Base-by-base conservation (phyloP, 2,113 vertebrate genomes). In the Dasyurus viverrinus region DNA sequence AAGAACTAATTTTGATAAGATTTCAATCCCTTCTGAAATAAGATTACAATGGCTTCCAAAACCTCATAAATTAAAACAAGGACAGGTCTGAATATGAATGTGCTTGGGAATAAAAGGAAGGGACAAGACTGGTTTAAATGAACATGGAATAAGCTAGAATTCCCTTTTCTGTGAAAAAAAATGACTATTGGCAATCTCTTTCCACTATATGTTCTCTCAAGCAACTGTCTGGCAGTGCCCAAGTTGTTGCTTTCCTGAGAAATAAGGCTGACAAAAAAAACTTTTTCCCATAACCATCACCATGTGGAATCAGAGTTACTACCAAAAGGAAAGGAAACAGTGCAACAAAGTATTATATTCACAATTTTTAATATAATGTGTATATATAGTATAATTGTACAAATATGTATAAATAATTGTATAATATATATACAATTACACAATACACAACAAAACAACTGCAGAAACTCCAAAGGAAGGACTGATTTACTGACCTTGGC, bases 41-140 rank as follows among this genome's bases (percentile, higher is more conserved):
- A 97, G 76, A 95, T 95, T 96, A n/a, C 54, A 97, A 0, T 97
- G 91, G 23, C 54, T 94, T 97, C 26, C 48, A 96, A 97, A 97
- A 68, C 1, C 8, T 94, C 96, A 36, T 60, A 93, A 53, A 90
- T 93, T 91, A 97, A 94, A 95, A 0, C 92, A 91, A 96, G 42
- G 48, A 46, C 0, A 95, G 27, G 27, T 93, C 9, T 95, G 54
- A 96, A 97, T 97, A 91, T 52, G 92, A 95, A 91, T 36, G 9
- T 2, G 47, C 24, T 26, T 90, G 53, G 52, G 1, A 7, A 11
- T 4, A 46, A 94, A 48, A n/a, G 30, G 53, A 50, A 90, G 68
- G n/a, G 92, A 93, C 30, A 91, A 95, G 89, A 93, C 53, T 91
- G 46, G 22, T 93, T 5, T 27, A 24, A 97, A 96, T 54, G 36